Conservation (phyloP, 1,140 invertebrate species). For the Drosophila ogumai region DNA sequence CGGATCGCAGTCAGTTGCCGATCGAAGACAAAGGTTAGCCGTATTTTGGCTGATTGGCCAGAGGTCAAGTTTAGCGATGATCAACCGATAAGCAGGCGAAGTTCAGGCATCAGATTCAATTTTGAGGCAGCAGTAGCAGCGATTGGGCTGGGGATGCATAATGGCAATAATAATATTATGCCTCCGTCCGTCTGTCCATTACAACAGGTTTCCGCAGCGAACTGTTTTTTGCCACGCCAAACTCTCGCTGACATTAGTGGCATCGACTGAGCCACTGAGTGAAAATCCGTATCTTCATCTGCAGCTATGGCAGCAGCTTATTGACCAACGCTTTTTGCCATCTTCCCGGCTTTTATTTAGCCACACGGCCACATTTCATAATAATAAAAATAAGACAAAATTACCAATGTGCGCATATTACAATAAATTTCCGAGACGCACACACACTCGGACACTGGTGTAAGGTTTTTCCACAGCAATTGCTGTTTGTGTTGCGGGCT, state of each 20-base stretch:
- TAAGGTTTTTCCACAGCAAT: conserved; percentile 51
- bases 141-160: neutral
- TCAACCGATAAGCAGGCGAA: conserved; percentile 55
- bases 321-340: conserved; percentile 59
- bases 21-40: conserved; percentile 25
- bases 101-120: conserved; percentile 66
- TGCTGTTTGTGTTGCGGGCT: conserved; percentile 41
- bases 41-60: conserved; percentile 55
- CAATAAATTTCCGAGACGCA: conserved; percentile 68
- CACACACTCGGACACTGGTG: conserved; percentile 21
- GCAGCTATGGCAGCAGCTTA: conserved; percentile 18
- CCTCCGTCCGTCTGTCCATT: conserved; percentile 15
- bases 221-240: conserved; percentile 33
- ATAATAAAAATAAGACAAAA: conserved; percentile 76
- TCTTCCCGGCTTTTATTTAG: conserved; percentile 62
- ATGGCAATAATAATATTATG: conserved; percentile 46
- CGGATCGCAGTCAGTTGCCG: neutral
- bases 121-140: neutral
- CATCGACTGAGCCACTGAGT: conserved; percentile 9
- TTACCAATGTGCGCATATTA: conserved; percentile 80
- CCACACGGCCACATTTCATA: conserved; percentile 64
- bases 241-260: conserved; percentile 45
- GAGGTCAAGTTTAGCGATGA: conserved; percentile 68
- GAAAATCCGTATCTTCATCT: conserved; percentile 55
- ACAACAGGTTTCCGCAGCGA: conserved; percentile 58